Evolutionary conservation across 2,888 invertebrate genomes (phyloP).

Genomic region (Melipona bicolor): DNA sequence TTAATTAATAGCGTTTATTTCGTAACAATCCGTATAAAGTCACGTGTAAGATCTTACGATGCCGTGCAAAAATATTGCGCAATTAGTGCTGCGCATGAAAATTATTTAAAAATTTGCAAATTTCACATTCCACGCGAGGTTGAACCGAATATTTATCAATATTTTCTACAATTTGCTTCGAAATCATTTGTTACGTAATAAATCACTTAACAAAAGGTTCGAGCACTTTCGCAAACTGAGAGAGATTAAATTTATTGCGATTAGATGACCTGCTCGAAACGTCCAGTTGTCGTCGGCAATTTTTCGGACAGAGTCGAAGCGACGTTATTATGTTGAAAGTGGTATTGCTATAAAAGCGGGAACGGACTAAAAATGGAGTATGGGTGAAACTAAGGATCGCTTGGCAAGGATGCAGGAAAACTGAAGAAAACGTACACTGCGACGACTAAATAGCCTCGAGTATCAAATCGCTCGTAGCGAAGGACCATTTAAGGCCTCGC

Average conservation of each 20-base stretch:
- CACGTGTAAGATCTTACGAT: neutral
- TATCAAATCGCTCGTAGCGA: conserved; percentile 70
- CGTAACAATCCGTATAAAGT: neutral
- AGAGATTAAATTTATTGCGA: neutral
- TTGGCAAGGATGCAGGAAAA: conserved; percentile 65
- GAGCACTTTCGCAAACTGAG: neutral
- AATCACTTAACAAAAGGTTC: no score
- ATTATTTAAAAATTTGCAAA: neutral
- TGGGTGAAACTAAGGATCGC: conserved; percentile 60
- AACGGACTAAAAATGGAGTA: conserved; percentile 63
- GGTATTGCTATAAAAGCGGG: conserved; percentile 55
- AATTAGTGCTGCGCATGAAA: no score
- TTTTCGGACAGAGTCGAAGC: conserved; percentile 36
- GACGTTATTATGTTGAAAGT: conserved; percentile 51
- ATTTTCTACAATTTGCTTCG: no score
- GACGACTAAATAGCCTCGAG: conserved; percentile 65
- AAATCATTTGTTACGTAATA: no score
- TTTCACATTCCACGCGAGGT: neutral
- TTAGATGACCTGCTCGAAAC: neutral
- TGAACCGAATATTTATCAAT: neutral
- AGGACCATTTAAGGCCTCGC: conserved; percentile 70
- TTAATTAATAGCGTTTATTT: neutral
- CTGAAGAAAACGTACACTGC: conserved; percentile 66
- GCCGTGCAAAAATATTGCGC: neutral
- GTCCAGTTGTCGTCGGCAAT: conserved; percentile 3